Percentiles rank a stretch among this genome's conserved stretches.
phyloP scores from a whole-genome alignment of 2,888 invertebrate genomes.

The Nephrotoma flavescens region DNA sequence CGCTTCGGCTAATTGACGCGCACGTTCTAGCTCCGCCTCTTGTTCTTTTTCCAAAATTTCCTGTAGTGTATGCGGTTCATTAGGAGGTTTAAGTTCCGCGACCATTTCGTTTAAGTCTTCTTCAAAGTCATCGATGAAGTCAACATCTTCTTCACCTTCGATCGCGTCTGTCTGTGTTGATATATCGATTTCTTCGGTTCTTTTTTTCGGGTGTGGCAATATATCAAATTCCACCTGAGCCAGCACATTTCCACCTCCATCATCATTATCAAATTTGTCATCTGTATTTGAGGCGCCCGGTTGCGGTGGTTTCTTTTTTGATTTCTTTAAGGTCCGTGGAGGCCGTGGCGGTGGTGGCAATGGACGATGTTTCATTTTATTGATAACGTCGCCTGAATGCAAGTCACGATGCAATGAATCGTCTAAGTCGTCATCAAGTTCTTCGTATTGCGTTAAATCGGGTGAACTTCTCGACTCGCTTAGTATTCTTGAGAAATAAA shows the following conservation, averaged over 20 bases:
- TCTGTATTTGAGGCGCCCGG: slow-evolving; percentile 15
- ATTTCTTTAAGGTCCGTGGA: slow-evolving; percentile 45
- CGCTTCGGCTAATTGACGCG: slow-evolving; percentile 32
- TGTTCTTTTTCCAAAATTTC: slow-evolving; percentile 27
- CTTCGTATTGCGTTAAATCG: slow-evolving; percentile 36
- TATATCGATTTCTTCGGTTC: slow-evolving; percentile 50
- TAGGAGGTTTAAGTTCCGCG: slow-evolving; percentile 28
- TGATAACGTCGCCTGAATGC: slow-evolving; percentile 59
- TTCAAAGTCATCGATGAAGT: slow-evolving; percentile 27
- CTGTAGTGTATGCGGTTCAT: slow-evolving; percentile 25
- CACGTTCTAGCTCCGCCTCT: slow-evolving; percentile 18
- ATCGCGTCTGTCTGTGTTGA: slow-evolving; percentile 77
- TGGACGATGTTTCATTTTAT: slow-evolving; percentile 73
- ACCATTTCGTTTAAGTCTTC: slow-evolving; percentile 36
- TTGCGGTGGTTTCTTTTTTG: slow-evolving; percentile 25
- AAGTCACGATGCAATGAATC: slow-evolving; percentile 39
- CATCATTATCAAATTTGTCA: slow-evolving; percentile 20
- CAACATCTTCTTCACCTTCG: slow-evolving; percentile 53
- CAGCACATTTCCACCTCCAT: slow-evolving; percentile 16
- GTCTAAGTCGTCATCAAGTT: slow-evolving; percentile 24
- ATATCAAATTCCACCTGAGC: slow-evolving; percentile 5
- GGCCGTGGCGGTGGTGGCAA: slow-evolving; percentile 77
- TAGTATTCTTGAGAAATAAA: background rate
- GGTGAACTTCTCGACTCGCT: slow-evolving; percentile 9
- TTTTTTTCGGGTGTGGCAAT: slow-evolving; percentile 20